These are phyloP conservation scores for Austrolebias charrua DNA, from an alignment of 2,797 vertebrate species.

Conservation along the genomic window DNA sequence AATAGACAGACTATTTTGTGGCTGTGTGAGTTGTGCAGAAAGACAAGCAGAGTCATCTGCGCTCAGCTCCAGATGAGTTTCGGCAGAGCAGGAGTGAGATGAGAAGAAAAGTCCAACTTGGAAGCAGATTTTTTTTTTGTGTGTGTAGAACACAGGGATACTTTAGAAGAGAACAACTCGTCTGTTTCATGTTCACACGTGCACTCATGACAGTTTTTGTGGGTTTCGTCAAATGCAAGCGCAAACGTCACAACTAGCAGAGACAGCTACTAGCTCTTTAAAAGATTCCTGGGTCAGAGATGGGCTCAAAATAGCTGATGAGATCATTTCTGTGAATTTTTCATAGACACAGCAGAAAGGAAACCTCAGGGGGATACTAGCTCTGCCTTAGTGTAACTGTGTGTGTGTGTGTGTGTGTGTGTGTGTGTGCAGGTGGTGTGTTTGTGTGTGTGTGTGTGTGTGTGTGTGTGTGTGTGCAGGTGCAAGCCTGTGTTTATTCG, in stretches of 20 bases:
- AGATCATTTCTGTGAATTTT: conserved; percentile 84
- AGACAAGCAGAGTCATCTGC: conserved; percentile 39
- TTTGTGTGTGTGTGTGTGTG: too few species aligned
- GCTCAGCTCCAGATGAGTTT: conserved; percentile 43
- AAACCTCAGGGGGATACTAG: conserved; percentile 74
- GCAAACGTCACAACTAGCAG: conserved; percentile 35
- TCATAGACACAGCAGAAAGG: conserved; percentile 78
- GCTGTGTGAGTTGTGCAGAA: conserved; percentile 18
- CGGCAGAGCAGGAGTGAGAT: conserved; percentile 15
- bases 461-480: too few species aligned
- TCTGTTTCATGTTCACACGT: conserved; percentile 13
- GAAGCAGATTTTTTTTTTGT: conserved; percentile 32
- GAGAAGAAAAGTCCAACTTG: conserved; percentile 34
- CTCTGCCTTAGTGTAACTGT: conserved; percentile 65
- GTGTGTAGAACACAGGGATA: conserved; percentile 31
- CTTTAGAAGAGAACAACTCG: conserved; percentile 27
- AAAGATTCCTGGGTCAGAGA: conserved; percentile 78
- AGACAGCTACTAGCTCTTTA: conserved; percentile 72
- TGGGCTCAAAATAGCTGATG: conserved; percentile 81
- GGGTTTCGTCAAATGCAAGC: conserved; percentile 27
- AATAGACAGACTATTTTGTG: conserved; percentile 29
- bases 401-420: conserved; percentile 46
- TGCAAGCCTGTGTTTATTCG: conserved; percentile 34
- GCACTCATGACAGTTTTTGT: background rate
- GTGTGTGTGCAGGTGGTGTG: too few species aligned